Conservation (phyloP, 1,140 invertebrate species). For the Zaprionus africanus region DNA sequence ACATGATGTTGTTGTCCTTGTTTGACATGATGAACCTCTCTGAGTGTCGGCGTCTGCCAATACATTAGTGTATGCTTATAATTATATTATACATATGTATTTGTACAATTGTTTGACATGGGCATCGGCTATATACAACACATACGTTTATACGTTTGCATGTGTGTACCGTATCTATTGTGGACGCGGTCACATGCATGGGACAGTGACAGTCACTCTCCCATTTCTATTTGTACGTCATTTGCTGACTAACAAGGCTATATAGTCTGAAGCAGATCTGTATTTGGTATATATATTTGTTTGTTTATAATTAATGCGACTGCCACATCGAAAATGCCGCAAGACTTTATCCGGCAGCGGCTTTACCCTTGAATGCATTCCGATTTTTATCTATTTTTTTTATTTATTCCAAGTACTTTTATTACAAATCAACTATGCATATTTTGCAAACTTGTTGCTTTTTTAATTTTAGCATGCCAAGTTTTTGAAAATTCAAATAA, state of each 20-base stretch:
- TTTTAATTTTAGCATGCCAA: not conserved
- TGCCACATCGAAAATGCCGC: constrained; percentile 24
- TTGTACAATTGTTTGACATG: constrained; percentile 42
- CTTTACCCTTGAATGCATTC: constrained; percentile 18
- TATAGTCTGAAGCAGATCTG: constrained; percentile 10
- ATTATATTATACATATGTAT: constrained; percentile 19
- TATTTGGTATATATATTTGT: constrained; percentile 16
- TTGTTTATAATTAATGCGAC: constrained; percentile 1
- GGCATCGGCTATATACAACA: constrained; percentile 64
- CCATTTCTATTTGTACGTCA: constrained; percentile 54
- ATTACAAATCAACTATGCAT: not conserved
- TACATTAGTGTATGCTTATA: constrained; percentile 12
- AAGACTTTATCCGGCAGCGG: constrained; percentile 1
- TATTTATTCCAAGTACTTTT: not conserved
- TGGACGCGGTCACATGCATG: constrained; percentile 40
- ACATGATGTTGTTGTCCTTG: constrained; percentile 66
- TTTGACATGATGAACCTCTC: constrained; percentile 51
- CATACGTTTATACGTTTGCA: constrained; percentile 25
- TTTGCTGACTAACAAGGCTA: constrained; percentile 57
- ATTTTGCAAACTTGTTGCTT: not conserved
- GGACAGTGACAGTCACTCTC: constrained; percentile 23
- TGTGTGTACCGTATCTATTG: constrained; percentile 27
- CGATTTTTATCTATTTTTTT: not conserved
- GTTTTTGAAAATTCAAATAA: no score
- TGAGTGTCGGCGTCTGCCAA: constrained; percentile 52